Evolutionary conservation across 2,888 invertebrate species (phyloP).

Genomic region (Lomographa bimaculata): DNA sequence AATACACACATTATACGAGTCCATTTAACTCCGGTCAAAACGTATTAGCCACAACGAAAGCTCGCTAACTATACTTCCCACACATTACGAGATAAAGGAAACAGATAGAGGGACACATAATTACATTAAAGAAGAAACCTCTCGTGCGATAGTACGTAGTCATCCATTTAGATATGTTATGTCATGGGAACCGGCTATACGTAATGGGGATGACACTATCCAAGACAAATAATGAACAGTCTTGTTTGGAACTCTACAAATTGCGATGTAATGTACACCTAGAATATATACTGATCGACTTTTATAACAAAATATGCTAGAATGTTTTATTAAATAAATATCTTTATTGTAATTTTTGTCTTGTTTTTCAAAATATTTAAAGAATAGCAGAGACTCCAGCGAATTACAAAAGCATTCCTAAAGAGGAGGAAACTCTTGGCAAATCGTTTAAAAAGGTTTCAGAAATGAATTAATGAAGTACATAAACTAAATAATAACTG

Average conservation of each 20-base stretch:
- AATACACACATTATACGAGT: background rate
- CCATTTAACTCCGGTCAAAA: background rate
- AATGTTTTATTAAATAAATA: no score
- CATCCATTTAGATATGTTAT: conserved; percentile 34
- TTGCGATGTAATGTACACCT: conserved; percentile 16
- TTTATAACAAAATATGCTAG: no score
- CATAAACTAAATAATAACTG: no score
- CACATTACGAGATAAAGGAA: conserved; percentile 35
- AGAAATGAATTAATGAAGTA: no score
- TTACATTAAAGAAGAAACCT: conserved; percentile 28
- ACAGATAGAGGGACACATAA: conserved; percentile 31
- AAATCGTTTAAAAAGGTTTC: no score
- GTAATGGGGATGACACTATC: conserved; percentile 31
- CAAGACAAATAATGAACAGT: conserved; percentile 41
- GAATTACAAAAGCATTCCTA: no score
- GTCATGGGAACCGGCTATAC: conserved; percentile 40
- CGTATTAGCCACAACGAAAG: conserved; percentile 11
- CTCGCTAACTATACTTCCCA: conserved; percentile 32
- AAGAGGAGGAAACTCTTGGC: no score
- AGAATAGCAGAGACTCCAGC: no score
- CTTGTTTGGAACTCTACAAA: conserved; percentile 32
- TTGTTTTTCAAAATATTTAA: no score
- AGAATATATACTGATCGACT: background rate
- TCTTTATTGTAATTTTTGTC: no score
- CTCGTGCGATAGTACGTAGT: conserved; percentile 16